Conservation (phyloP, 2,797 vertebrate species). For the Scarus forsteni region DNA sequence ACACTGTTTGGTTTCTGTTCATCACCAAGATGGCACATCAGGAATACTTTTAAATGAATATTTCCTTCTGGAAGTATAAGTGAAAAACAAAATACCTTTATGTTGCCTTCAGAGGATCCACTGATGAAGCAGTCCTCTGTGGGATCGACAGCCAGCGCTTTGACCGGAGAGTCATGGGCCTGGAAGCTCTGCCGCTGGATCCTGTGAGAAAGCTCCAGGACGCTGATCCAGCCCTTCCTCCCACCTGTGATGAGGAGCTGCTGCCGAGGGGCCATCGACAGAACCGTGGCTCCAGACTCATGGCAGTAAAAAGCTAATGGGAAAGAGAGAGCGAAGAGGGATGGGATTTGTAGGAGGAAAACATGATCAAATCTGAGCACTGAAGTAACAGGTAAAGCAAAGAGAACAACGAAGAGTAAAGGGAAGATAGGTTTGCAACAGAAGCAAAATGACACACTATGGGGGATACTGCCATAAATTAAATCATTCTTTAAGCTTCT, state of each 20-base stretch:
- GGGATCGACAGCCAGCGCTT: conserved; percentile 92
- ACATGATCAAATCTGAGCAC: background rate
- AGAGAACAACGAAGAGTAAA: too few relatives aligned
- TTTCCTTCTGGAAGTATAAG: background rate
- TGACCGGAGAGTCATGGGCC: conserved; percentile 96
- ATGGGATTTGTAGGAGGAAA: background rate
- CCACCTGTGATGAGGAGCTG: conserved; percentile 96
- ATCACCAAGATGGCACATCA: background rate
- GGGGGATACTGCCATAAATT: too few relatives aligned
- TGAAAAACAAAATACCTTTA: conserved; percentile 87
- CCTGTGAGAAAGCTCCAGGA: conserved; percentile 92
- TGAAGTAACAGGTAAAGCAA: too few relatives aligned
- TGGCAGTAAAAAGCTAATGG: conserved; percentile 93
- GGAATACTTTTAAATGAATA: background rate
- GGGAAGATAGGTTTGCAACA: too few relatives aligned
- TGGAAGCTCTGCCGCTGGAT: conserved; percentile 93
- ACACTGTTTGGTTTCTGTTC: conserved; percentile 9
- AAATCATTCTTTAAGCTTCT: too few relatives aligned
- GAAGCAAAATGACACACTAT: too few relatives aligned
- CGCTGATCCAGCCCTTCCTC: conserved; percentile 93
- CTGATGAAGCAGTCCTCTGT: conserved; percentile 95
- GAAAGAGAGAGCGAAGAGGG: background rate
- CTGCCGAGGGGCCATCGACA: conserved; percentile 92
- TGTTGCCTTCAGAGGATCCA: conserved; percentile 97
- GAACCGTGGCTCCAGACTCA: conserved; percentile 94